phyloP scores from a whole-genome alignment of 2,888 invertebrate species.

The Autographa pulchrina region DNA sequence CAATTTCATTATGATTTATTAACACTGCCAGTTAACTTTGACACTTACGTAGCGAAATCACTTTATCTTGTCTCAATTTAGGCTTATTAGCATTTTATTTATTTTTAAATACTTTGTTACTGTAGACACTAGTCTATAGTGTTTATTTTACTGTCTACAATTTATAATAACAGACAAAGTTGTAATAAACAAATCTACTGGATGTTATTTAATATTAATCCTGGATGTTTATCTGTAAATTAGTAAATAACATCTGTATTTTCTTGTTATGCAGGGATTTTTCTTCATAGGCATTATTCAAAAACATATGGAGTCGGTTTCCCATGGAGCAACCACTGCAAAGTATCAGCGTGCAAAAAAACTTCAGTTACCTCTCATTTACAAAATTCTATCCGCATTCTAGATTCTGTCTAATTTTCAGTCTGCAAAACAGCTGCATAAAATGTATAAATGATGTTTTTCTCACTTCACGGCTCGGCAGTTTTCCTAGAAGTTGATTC shows the following conservation, averaged over 20 bases:
- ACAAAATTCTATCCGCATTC: too few species aligned
- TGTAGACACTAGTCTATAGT: not conserved
- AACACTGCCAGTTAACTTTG: not conserved
- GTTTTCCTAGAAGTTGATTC: conserved; percentile 62
- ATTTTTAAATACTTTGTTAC: conserved; percentile 6
- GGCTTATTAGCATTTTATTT: conserved; percentile 4
- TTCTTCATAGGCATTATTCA: too few species aligned
- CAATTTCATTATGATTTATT: conserved; percentile 33
- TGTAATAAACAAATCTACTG: too few species aligned
- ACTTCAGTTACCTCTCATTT: too few species aligned
- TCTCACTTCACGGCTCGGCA: not conserved
- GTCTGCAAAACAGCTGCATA: not conserved
- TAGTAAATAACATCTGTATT: too few species aligned
- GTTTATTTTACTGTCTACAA: not conserved
- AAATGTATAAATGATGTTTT: conserved; percentile 3
- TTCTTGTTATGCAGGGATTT: too few species aligned
- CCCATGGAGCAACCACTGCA: too few species aligned
- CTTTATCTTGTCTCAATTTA: conserved; percentile 15
- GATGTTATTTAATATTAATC: too few species aligned
- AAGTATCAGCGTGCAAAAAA: too few species aligned
- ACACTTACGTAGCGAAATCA: conserved; percentile 14
- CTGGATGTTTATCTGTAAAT: too few species aligned
- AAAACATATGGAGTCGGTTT: too few species aligned
- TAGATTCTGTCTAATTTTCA: not conserved
- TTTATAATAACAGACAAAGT: not conserved